These are phyloP conservation scores for Tanypteryx hageni DNA, from an alignment of 2,888 invertebrate genomes.

Conservation along the genomic window DNA sequence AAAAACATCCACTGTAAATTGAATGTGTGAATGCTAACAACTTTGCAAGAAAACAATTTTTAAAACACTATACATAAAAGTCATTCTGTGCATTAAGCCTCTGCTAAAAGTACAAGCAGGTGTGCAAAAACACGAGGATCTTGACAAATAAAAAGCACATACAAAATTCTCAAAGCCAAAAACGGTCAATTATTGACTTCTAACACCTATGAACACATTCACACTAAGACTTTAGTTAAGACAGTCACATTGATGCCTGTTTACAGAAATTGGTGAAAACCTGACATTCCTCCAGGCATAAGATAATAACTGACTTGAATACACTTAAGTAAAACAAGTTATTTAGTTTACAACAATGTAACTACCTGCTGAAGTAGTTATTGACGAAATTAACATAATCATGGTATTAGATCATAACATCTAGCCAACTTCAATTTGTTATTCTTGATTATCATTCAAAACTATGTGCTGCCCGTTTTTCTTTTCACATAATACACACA, in stretches of 20 bases:
- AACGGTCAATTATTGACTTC: constrained; percentile 36
- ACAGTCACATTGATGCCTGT: constrained; percentile 24
- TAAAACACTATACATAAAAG: constrained; percentile 56
- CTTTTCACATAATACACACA: too few species aligned
- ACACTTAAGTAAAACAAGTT: not conserved
- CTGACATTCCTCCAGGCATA: not conserved
- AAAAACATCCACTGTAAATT: constrained; percentile 54
- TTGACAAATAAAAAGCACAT: constrained; percentile 61
- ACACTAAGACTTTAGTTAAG: constrained; percentile 51
- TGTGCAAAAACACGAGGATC: constrained; percentile 57
- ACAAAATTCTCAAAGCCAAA: constrained; percentile 56
- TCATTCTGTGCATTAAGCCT: constrained; percentile 62
- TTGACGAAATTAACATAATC: not conserved
- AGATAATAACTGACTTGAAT: not conserved
- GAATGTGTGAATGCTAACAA: constrained; percentile 56
- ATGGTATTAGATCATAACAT: too few species aligned
- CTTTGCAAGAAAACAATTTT: constrained; percentile 53
- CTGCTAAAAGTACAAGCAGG: constrained; percentile 59
- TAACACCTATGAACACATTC: constrained; percentile 54
- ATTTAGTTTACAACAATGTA: not conserved
- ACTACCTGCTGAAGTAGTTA: constrained; percentile 7
- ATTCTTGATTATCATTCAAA: too few species aligned
- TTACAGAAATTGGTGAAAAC: not conserved
- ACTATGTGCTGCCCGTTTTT: too few species aligned
- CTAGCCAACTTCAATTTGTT: too few species aligned